These are phyloP conservation scores for Xanthorhoe designata DNA, from an alignment of 2,888 invertebrate genomes.

Conservation along the genomic window DNA sequence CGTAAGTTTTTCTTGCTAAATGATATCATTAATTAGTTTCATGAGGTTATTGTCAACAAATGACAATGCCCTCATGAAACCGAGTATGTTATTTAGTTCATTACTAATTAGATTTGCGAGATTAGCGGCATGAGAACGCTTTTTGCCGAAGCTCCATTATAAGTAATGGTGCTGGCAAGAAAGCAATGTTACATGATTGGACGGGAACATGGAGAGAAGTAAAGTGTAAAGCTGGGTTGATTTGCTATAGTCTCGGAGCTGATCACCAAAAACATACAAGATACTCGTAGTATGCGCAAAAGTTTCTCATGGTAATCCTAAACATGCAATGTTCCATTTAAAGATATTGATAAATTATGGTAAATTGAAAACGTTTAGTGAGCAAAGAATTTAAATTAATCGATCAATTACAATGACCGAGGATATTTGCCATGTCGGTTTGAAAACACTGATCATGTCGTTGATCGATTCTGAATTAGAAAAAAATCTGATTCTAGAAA, in stretches of 20 bases:
- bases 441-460: too few species aligned
- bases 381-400: too few species aligned
- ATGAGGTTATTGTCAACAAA: not conserved
- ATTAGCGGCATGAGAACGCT: constrained; percentile 51
- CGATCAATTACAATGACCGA: too few species aligned
- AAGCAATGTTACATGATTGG: constrained; percentile 41
- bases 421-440: too few species aligned
- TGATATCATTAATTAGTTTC: not conserved
- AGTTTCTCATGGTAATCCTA: not conserved
- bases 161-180: constrained; percentile 43
- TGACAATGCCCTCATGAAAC: constrained; percentile 24
- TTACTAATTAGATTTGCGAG: constrained; percentile 51
- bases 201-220: constrained; percentile 35
- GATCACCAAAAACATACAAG: not conserved
- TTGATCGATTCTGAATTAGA: too few species aligned
- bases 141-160: constrained; percentile 42
- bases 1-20: not conserved
- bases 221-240: constrained; percentile 33
- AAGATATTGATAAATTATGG: too few species aligned
- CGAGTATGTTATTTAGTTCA: constrained; percentile 49
- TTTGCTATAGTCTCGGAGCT: constrained; percentile 27
- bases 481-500: too few species aligned
- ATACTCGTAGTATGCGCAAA: not conserved
- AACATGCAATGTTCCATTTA: too few species aligned
- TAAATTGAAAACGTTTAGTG: too few species aligned